Evolutionary conservation across 1,140 invertebrate species (phyloP).

Genomic region (Cydia amplana): DNA sequence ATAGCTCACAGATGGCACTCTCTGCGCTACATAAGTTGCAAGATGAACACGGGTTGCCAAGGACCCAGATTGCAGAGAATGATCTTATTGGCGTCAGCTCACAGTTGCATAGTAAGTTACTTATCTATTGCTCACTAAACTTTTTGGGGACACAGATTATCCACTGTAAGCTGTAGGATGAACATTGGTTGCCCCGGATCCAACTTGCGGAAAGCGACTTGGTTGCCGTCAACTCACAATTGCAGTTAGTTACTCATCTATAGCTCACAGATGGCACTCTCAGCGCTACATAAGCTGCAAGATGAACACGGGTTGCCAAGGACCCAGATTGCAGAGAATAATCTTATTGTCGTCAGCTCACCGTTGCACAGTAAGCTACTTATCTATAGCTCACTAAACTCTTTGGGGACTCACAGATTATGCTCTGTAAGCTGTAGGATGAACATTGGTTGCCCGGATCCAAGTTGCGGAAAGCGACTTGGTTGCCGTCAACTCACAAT

Average conservation of each 20-base stretch:
- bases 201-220: slow-evolving; percentile 47
- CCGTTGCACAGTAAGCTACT: slow-evolving; percentile 35
- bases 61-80: slow-evolving; percentile 43
- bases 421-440: too few species aligned
- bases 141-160: slow-evolving; percentile 45
- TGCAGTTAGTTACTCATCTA: slow-evolving; percentile 35
- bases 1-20: too few species aligned
- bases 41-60: slow-evolving; percentile 35
- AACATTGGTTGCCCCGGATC: slow-evolving; percentile 35
- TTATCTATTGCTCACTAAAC: too few species aligned
- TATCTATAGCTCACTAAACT: too few species aligned
- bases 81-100: slow-evolving; percentile 34
- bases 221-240: neutral
- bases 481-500: too few species aligned
- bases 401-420: too few species aligned
- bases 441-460: too few species aligned
- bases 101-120: slow-evolving; percentile 36
- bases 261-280: too few species aligned
- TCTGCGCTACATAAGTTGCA: too few species aligned
- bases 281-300: slow-evolving; percentile 18
- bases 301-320: slow-evolving; percentile 37
- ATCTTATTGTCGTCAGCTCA: slow-evolving; percentile 29
- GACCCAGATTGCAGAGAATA: slow-evolving; percentile 42
- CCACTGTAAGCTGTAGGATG: neutral
- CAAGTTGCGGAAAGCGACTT: too few species aligned